phyloP scores from a whole-genome alignment of 2,113 vertebrate species.

The Rhodinocichla rosea region DNA sequence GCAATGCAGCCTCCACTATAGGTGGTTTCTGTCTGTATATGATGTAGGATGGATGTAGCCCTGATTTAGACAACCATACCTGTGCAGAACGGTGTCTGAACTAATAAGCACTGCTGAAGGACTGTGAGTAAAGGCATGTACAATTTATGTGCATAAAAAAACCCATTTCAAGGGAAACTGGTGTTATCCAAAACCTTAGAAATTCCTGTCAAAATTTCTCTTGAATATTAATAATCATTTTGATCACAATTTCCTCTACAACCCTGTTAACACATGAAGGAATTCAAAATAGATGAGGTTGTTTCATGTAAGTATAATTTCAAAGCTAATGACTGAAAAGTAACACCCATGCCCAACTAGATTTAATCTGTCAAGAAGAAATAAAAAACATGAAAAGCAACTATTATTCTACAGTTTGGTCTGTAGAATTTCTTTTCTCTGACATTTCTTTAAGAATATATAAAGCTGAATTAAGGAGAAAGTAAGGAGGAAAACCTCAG shows the following conservation, averaged over 20 bases:
- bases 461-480: not conserved
- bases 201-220: not conserved
- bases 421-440: not conserved
- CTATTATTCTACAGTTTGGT: not conserved
- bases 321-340: not conserved
- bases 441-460: not conserved
- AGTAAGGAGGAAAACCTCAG: not conserved
- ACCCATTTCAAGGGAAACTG: not conserved
- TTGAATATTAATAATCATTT: not conserved
- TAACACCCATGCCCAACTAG: not conserved
- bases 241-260: not conserved
- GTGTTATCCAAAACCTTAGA: not conserved
- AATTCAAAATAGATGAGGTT: not conserved
- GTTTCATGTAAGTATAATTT: not conserved
- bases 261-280: not conserved
- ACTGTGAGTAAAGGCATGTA: not conserved
- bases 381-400: not conserved
- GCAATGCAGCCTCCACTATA: not conserved
- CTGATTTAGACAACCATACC: not conserved
- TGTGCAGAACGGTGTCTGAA: not conserved
- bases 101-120: not conserved
- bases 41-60: not conserved
- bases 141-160: not conserved
- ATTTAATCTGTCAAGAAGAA: not conserved
- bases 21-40: not conserved